phyloP scores from a whole-genome alignment of 2,113 vertebrate species.

The Prunella fulvescens region DNA sequence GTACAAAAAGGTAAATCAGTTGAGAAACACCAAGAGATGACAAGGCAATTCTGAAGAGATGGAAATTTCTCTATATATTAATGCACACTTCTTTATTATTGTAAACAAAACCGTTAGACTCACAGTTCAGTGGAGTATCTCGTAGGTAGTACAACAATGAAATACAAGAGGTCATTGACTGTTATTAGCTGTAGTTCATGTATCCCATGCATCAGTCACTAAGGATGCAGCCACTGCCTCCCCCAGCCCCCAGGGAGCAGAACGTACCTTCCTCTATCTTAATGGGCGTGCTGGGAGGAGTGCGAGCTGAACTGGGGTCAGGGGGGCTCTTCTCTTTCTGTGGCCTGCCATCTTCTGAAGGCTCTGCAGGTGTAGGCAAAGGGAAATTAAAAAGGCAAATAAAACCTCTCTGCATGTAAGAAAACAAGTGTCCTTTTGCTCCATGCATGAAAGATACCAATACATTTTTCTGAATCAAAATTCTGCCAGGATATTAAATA shows the following conservation, averaged over 20 bases:
- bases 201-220: neutral
- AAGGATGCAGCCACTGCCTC: neutral
- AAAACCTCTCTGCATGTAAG: neutral
- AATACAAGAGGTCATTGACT: neutral
- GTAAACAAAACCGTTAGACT: neutral
- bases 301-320: conserved; percentile 69
- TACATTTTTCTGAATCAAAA: neutral
- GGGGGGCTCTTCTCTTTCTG: conserved; percentile 72
- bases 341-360: conserved; percentile 74
- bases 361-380: conserved; percentile 42
- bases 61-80: neutral
- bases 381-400: neutral
- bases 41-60: neutral
- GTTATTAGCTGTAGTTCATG: neutral
- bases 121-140: neutral
- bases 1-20: neutral
- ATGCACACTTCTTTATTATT: conserved; percentile 41
- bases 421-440: neutral
- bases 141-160: neutral
- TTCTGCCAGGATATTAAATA: neutral
- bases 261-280: conserved; percentile 91
- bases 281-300: conserved; percentile 87
- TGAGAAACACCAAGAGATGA: neutral
- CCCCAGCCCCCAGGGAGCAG: neutral
- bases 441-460: neutral